A percentile compares a stretch with the other conserved stretches of the same genome.
Conservation (phyloP, 2,888 invertebrate genomes). For the Aelia acuminata region DNA sequence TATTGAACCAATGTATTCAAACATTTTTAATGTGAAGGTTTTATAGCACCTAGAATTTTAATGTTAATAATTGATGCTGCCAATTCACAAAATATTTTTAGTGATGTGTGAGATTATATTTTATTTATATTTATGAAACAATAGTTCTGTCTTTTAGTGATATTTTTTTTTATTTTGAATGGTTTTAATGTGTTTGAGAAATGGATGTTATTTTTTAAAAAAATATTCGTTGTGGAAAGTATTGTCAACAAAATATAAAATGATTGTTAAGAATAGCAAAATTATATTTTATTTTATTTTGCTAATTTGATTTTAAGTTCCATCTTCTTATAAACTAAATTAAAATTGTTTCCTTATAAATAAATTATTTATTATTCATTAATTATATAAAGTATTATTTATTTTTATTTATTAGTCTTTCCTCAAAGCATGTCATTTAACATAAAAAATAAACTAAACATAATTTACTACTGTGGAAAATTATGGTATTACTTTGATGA, state of each 20-base stretch:
- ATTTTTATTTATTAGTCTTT: constrained; percentile 40
- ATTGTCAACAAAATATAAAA: not conserved
- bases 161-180: not conserved
- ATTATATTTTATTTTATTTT: not conserved
- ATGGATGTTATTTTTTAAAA: not conserved
- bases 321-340: not conserved
- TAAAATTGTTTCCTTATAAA: not conserved
- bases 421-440: constrained; percentile 31
- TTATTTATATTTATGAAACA: not conserved
- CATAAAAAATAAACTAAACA: not conserved
- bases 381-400: constrained; percentile 34
- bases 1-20: not conserved
- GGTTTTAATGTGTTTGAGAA: not conserved
- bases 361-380: constrained; percentile 36
- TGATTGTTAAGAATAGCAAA: not conserved
- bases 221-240: not conserved
- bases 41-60: not conserved
- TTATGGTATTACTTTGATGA: constrained; percentile 16
- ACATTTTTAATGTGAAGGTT: not conserved
- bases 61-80: constrained; percentile 10
- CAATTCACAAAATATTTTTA: constrained; percentile 24
- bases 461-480: not conserved
- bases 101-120: not conserved
- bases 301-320: constrained; percentile 10
- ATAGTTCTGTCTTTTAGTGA: not conserved